These are phyloP conservation scores for Amphimallon solstitiale DNA, from an alignment of 2,888 invertebrate genomes.

Conservation along the genomic window DNA sequence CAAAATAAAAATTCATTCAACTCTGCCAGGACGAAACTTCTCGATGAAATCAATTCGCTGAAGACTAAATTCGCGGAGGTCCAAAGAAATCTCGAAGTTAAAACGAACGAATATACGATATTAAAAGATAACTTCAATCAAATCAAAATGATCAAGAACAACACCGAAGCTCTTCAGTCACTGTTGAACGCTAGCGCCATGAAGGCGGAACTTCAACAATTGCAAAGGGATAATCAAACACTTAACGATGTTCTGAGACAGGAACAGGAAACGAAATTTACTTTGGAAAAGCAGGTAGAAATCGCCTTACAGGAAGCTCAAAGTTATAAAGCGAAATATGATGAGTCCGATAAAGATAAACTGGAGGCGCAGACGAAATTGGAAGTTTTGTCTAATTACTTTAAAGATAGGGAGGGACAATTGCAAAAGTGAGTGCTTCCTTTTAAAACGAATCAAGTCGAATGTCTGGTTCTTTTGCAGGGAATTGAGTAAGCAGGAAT, in stretches of 20 bases:
- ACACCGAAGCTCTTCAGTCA: slow-evolving; percentile 56
- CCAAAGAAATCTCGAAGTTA: slow-evolving; percentile 58
- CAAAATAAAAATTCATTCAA: slow-evolving; percentile 50
- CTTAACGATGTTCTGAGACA: slow-evolving; percentile 63
- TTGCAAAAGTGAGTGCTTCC: slow-evolving; percentile 78
- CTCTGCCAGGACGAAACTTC: slow-evolving; percentile 64
- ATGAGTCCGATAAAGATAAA: slow-evolving; percentile 75
- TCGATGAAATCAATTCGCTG: slow-evolving; percentile 63
- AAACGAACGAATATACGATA: slow-evolving; percentile 61
- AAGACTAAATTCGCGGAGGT: slow-evolving; percentile 58
- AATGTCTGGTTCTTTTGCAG: slow-evolving; percentile 63
- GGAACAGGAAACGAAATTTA: slow-evolving; percentile 62
- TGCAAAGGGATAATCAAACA: slow-evolving; percentile 66
- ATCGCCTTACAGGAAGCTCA: slow-evolving; percentile 66
- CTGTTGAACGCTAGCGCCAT: slow-evolving; percentile 67
- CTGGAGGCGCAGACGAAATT: slow-evolving; percentile 84
- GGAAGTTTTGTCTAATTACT: slow-evolving; percentile 88
- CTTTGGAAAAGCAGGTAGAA: slow-evolving; percentile 62
- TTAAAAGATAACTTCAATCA: slow-evolving; percentile 65
- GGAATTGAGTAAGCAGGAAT: slow-evolving; percentile 79
- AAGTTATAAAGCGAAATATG: slow-evolving; percentile 68
- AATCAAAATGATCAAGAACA: slow-evolving; percentile 61
- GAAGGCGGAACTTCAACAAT: slow-evolving; percentile 69
- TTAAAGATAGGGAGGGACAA: slow-evolving; percentile 89
- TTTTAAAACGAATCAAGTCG: slow-evolving; percentile 9